Percentiles rank a stretch among this genome's conserved stretches.
Evolutionary conservation across 2,113 vertebrate genomes (phyloP).

Genomic region (Sebastes fasciatus): DNA sequence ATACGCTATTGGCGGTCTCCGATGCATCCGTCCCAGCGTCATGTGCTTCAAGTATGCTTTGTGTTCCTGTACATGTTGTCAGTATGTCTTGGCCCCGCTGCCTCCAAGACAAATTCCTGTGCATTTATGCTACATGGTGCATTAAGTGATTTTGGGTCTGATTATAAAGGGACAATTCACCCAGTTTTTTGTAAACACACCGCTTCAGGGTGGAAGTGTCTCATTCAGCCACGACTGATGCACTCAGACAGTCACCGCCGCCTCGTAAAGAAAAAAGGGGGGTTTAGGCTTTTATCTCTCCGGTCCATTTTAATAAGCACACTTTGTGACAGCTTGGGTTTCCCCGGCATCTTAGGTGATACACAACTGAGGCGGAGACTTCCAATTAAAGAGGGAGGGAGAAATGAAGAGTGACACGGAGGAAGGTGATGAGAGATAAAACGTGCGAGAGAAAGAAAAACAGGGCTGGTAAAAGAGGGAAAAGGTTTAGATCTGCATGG

Average conservation of each 20-base stretch:
- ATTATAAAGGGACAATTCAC: constrained; percentile 66
- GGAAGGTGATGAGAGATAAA: constrained; percentile 73
- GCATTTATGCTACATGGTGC: constrained; percentile 61
- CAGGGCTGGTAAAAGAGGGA: constrained; percentile 37
- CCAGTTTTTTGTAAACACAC: constrained; percentile 36
- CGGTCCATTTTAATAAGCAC: constrained; percentile 79
- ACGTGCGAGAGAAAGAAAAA: constrained; percentile 18
- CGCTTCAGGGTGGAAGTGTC: constrained; percentile 61
- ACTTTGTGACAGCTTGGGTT: constrained; percentile 83
- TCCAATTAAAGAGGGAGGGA: constrained; percentile 77
- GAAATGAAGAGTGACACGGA: constrained; percentile 50
- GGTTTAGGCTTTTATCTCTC: constrained; percentile 71
- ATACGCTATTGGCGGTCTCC: constrained; percentile 27
- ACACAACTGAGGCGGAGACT: constrained; percentile 58
- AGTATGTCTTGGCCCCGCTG: constrained; percentile 11
- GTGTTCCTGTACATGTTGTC: constrained; percentile 23
- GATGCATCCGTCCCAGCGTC: not conserved
- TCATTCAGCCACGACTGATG: constrained; percentile 72
- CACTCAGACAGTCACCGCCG: constrained; percentile 74
- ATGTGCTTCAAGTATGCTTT: constrained; percentile 10
- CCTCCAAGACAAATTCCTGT: constrained; percentile 57
- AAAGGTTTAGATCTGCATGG: constrained; percentile 60
- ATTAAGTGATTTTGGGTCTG: constrained; percentile 60
- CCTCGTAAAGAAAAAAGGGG: constrained; percentile 50
- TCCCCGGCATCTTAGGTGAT: constrained; percentile 72